Conservation (phyloP, 2,797 vertebrate species). For the Schizothorax lantsangensis region DNA sequence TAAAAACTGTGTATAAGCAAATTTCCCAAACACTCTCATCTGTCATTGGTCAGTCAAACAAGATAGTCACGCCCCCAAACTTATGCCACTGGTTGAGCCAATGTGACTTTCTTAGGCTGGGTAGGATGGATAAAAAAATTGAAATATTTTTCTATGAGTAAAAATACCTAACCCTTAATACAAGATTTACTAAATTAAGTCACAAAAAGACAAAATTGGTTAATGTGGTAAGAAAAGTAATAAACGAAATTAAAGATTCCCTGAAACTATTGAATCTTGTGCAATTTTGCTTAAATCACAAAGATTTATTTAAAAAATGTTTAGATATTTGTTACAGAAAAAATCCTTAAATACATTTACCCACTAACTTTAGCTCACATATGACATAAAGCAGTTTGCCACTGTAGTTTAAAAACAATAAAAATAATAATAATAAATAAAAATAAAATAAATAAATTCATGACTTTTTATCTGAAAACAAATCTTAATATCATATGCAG, state of each 20-base stretch:
- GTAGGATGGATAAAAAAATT: not conserved
- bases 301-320: not conserved
- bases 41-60: not conserved
- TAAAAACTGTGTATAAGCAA: not conserved
- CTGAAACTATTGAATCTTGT: not conserved
- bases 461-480: not conserved
- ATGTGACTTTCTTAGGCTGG: not conserved
- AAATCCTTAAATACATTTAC: not conserved
- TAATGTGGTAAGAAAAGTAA: not conserved
- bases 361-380: not conserved
- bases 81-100: not conserved
- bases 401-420: not conserved
- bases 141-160: not conserved
- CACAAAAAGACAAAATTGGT: too few relatives aligned
- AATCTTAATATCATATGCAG: not conserved
- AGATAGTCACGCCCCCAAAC: not conserved
- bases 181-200: not conserved
- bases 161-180: not conserved
- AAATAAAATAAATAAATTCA: not conserved
- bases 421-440: not conserved
- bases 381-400: too few relatives aligned
- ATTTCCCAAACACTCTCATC: not conserved
- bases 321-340: not conserved
- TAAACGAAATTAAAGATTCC: not conserved
- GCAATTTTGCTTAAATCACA: not conserved